Evolutionary conservation across 2,113 vertebrate species (phyloP).

Genomic region (Neodon shergylaensis): DNA sequence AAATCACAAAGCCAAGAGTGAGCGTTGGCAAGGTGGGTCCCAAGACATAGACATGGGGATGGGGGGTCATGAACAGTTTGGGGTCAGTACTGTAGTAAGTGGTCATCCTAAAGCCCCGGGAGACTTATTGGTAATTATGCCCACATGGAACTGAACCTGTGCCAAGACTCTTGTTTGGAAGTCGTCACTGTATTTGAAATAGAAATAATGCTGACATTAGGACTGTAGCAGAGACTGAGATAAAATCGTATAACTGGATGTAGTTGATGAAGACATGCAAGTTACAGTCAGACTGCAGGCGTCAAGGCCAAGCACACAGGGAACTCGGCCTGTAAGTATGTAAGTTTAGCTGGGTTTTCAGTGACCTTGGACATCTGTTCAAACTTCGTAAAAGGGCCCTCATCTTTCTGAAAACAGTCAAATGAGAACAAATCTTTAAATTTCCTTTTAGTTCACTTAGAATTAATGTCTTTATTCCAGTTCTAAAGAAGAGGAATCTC

Average conservation of each 20-base stretch:
- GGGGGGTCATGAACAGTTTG: not conserved
- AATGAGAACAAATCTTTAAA: conserved; percentile 5
- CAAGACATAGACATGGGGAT: not conserved
- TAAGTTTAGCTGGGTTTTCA: not conserved
- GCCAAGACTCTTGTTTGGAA: conserved; percentile 11
- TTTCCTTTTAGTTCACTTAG: conserved; percentile 26
- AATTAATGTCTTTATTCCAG: not conserved
- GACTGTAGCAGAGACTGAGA: not conserved
- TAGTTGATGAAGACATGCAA: not conserved
- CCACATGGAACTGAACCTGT: not conserved
- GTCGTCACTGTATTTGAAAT: not conserved
- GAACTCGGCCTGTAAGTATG: not conserved
- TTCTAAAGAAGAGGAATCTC: not conserved
- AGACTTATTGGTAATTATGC: not conserved
- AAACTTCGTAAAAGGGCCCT: not conserved
- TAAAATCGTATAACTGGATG: conserved; percentile 10
- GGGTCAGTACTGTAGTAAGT: not conserved
- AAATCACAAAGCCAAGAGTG: not conserved
- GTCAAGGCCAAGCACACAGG: not conserved
- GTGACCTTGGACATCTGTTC: conserved; percentile 1
- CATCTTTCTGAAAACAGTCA: not conserved
- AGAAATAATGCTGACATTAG: conserved; percentile 36
- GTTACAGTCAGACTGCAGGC: not conserved
- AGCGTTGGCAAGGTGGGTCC: not conserved
- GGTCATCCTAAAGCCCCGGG: not conserved